These are phyloP conservation scores for Oxyura jamaicensis DNA, from an alignment of 2,113 vertebrate genomes.

Conservation along the genomic window DNA sequence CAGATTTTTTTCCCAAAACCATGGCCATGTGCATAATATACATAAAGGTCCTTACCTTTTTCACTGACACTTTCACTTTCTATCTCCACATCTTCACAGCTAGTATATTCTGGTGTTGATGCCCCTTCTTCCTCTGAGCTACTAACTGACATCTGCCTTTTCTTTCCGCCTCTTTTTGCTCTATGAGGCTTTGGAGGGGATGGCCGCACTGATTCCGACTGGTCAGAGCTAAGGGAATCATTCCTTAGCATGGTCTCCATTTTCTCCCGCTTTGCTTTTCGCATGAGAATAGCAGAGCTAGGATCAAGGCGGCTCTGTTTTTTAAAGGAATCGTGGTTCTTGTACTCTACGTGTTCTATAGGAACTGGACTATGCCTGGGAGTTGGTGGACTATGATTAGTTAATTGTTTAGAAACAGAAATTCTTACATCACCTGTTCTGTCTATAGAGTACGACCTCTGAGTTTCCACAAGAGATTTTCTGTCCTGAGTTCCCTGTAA, in stretches of 20 bases:
- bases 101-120: conserved; percentile 98
- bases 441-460: conserved; percentile 85
- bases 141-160: conserved; percentile 98
- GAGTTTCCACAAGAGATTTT: conserved; percentile 84
- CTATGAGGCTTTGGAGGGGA: conserved; percentile 93
- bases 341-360: conserved; percentile 77
- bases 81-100: conserved; percentile 98
- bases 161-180: conserved; percentile 90
- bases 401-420: conserved; percentile 76
- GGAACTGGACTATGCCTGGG: conserved; percentile 77
- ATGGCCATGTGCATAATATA: conserved; percentile 58
- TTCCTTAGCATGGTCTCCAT: conserved; percentile 92
- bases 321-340: conserved; percentile 84
- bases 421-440: conserved; percentile 86
- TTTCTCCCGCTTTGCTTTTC: conserved; percentile 90
- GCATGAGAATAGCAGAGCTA: conserved; percentile 79
- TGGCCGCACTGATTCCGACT: conserved; percentile 94
- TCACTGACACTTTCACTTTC: conserved; percentile 96
- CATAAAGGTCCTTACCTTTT: conserved; percentile 87
- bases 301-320: conserved; percentile 89
- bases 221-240: conserved; percentile 97
- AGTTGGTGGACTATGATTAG: conserved; percentile 81
- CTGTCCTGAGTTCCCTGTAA: conserved; percentile 78
- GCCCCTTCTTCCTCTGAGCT: conserved; percentile 99
- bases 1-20: conserved; percentile 29